Evolutionary conservation across 2,113 vertebrate genomes (phyloP).

Genomic region (Rhinoderma darwinii): DNA sequence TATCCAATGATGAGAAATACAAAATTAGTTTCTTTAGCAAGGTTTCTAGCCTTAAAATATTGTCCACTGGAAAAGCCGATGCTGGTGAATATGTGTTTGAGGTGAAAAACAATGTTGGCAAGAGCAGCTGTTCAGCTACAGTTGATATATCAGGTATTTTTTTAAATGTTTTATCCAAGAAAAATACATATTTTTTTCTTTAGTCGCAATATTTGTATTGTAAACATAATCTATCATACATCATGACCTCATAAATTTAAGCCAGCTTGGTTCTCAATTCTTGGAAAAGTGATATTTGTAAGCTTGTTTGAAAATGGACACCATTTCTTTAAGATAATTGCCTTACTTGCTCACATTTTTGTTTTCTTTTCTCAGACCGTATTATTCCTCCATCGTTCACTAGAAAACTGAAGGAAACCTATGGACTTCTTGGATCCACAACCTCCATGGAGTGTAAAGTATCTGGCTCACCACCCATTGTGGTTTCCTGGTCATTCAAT

Average conservation of each 20-base stretch:
- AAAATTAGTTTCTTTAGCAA: slow-evolving; percentile 92
- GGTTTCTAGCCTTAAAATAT: slow-evolving; percentile 89
- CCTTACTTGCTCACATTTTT: slow-evolving; percentile 1
- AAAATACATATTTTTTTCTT: not conserved
- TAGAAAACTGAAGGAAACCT: slow-evolving; percentile 81
- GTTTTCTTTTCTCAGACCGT: slow-evolving; percentile 77
- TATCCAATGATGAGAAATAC: slow-evolving; percentile 88
- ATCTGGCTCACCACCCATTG: slow-evolving; percentile 84
- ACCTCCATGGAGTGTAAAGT: slow-evolving; percentile 87
- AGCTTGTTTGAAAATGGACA: not conserved
- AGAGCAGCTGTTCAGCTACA: slow-evolving; percentile 86
- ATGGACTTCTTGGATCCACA: slow-evolving; percentile 73
- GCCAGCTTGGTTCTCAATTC: not conserved
- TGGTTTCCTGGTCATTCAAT: slow-evolving; percentile 83
- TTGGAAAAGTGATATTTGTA: not conserved
- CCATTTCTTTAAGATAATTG: not conserved
- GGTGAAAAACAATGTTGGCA: slow-evolving; percentile 90
- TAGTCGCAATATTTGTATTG: not conserved
- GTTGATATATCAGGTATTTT: slow-evolving; percentile 91
- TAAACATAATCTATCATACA: not conserved
- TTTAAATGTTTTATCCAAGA: not conserved
- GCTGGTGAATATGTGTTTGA: slow-evolving; percentile 92
- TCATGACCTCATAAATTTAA: not conserved
- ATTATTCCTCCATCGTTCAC: slow-evolving; percentile 82
- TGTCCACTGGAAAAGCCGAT: slow-evolving; percentile 81